phyloP scores from a whole-genome alignment of 2,797 vertebrate species.

The Cyclopterus lumpus region DNA sequence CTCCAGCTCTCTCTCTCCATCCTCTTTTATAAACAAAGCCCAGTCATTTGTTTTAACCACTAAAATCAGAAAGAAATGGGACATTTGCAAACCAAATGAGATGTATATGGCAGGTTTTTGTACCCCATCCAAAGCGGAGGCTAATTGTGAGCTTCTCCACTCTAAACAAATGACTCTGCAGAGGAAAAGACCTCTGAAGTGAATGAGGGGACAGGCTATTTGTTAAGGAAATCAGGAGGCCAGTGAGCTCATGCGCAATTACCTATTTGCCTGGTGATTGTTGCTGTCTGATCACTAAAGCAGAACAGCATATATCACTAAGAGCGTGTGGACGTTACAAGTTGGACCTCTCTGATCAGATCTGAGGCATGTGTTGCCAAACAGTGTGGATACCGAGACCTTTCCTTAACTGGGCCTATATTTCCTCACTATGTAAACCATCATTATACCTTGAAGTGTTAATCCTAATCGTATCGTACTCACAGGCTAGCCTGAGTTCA shows the following conservation, averaged over 20 bases:
- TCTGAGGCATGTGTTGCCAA: background rate
- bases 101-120: constrained; percentile 75
- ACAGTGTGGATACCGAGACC: background rate
- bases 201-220: constrained; percentile 69
- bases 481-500: constrained; percentile 37
- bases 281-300: constrained; percentile 57
- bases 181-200: constrained; percentile 49
- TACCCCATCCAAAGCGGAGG: constrained; percentile 78
- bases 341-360: constrained; percentile 4
- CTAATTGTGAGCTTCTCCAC: constrained; percentile 79
- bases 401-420: constrained; percentile 10
- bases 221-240: constrained; percentile 80
- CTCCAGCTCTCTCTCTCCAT: constrained; percentile 5
- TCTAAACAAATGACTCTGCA: constrained; percentile 75
- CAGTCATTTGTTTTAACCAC: constrained; percentile 81
- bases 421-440: constrained; percentile 26
- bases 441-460: constrained; percentile 49
- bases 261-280: constrained; percentile 54
- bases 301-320: constrained; percentile 46
- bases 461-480: constrained; percentile 52
- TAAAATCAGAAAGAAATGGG: constrained; percentile 81
- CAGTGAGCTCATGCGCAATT: constrained; percentile 68
- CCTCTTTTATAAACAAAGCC: constrained; percentile 69
- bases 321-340: background rate
- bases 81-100: constrained; percentile 86